Evolutionary conservation across 2,113 vertebrate genomes (phyloP), one percentile per base, ranked within the genome.

Genomic region (Plecotus auritus): DNA sequence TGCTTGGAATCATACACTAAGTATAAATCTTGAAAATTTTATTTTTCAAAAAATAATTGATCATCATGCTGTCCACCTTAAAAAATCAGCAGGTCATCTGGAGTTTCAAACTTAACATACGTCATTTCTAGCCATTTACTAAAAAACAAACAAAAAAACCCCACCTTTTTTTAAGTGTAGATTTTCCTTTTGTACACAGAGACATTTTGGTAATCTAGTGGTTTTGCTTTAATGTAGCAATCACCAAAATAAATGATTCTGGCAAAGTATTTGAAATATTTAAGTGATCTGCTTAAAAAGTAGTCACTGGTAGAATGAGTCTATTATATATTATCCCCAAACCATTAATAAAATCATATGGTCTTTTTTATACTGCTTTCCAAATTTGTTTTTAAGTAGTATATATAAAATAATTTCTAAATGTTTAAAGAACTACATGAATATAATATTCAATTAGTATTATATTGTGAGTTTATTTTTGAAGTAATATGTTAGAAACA

Each of bases 361-460:
- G 2, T 56, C n/a, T 73, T 85, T 96, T 81, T 69, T 37, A 61
- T 86, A 59, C 28, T 35, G 13, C 7, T 91, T 91, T 59, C 85
- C 22, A 37, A 86, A 85, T 45, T 81, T 85, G 4, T 64, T 85
- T 54, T 64, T 67, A 67, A 90, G 32, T 22, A 66, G 22, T 17
- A 91, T 26, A 81, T 67, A 76, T 6, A 94, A 85, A 92, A 56
- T 0, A 45, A 94, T 66, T 73, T 82, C 8, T 88, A 81, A 97
- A 88, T 16, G 12, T 69, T 49, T 30, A 3, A 64, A 90, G 40
- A 59, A 45, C 5, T 80, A 42, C 49, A 49, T 9, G 70, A 45
- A 47, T 69, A 10, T 49, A 42, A 14, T 49, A 92, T 59, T 64
- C 22, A 78, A 76, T 83, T 54, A 85, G 9, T 56, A 35, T 81